phyloP scores from a whole-genome alignment of 1,140 invertebrate genomes.

The Palaemon carinicauda region DNA sequence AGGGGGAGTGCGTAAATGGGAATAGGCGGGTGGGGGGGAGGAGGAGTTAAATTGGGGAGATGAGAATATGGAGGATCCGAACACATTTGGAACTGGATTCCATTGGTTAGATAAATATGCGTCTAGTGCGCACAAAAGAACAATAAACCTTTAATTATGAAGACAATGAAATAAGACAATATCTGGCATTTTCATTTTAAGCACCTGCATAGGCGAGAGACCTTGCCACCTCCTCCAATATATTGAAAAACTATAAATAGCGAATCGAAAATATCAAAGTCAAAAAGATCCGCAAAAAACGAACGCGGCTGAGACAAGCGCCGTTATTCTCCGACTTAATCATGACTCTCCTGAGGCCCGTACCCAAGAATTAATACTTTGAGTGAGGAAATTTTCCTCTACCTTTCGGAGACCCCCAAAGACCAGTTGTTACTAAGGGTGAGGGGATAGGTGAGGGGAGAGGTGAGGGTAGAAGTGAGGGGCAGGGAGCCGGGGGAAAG shows the following conservation, averaged over 20 bases:
- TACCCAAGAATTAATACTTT: slow-evolving; percentile 50
- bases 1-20: too few species aligned
- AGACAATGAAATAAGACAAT: too few species aligned
- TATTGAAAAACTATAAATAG: slow-evolving; percentile 50
- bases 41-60: too few species aligned
- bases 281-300: slow-evolving; percentile 32
- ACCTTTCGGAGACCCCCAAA: slow-evolving; percentile 46
- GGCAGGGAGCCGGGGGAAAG: slow-evolving; percentile 4
- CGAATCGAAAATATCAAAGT: slow-evolving; percentile 43
- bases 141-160: too few species aligned
- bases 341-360: slow-evolving; percentile 34
- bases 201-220: too few species aligned
- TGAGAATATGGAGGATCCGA: too few species aligned
- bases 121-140: neutral
- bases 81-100: neutral
- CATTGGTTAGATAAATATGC: neutral
- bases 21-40: too few species aligned
- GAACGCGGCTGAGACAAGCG: slow-evolving; percentile 47
- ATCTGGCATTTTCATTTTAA: too few species aligned
- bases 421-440: slow-evolving; percentile 28
- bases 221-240: slow-evolving; percentile 25
- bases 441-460: slow-evolving; percentile 6
- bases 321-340: slow-evolving; percentile 50
- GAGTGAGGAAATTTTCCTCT: slow-evolving; percentile 52
- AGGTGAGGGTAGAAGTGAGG: slow-evolving; percentile 34